phyloP scores from a whole-genome alignment of 2,113 vertebrate species.

The Synodontis membranacea region DNA sequence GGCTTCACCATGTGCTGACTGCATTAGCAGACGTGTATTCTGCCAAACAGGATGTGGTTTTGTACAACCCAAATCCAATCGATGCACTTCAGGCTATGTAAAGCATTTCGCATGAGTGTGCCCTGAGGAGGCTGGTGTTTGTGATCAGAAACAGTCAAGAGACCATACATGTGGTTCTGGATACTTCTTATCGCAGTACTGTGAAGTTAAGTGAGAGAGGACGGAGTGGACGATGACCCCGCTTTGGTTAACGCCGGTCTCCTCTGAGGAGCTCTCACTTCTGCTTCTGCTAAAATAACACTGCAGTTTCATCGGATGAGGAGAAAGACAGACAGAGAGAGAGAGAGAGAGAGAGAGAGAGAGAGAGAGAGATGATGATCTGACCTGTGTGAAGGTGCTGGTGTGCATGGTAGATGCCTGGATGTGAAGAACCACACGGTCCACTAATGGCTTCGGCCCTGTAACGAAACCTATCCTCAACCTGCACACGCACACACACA shows the following conservation, averaged over 20 bases:
- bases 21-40: background rate
- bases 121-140: background rate
- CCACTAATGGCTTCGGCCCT: constrained; percentile 85
- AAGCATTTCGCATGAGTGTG: background rate
- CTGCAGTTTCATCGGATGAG: background rate
- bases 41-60: background rate
- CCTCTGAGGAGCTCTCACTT: background rate
- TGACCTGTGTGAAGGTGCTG: constrained; percentile 91
- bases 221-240: background rate
- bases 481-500: constrained; percentile 62
- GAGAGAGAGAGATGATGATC: constrained; percentile 13
- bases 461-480: constrained; percentile 90
- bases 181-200: background rate
- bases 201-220: background rate
- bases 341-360: background rate
- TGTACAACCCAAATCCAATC: background rate
- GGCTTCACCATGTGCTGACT: background rate
- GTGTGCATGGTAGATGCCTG: constrained; percentile 89
- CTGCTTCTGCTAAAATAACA: background rate
- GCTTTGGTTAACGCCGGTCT: background rate
- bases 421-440: constrained; percentile 85
- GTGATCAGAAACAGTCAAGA: background rate
- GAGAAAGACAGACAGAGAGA: background rate
- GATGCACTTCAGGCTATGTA: background rate
- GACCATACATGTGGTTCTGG: background rate